Base-by-base conservation (phyloP, 2,888 invertebrate genomes). In the Ophioninae sp. region DNA sequence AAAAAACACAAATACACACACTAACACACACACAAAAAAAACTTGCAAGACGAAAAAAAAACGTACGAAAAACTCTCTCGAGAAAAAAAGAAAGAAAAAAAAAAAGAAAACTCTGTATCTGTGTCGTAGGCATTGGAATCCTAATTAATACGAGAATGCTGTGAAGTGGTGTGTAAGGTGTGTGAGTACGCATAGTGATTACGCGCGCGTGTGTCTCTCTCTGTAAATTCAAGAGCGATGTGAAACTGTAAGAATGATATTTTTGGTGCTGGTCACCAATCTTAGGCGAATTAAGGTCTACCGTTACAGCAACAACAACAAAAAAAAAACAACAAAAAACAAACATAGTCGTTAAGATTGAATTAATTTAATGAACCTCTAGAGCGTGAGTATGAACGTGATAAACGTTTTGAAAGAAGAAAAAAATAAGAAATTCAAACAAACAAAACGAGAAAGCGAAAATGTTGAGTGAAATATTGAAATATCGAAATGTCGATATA, bases 201-300 rank as follows among this genome's bases (percentile, higher is more conserved):
- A 64, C 65, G 75, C 2, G 63, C 41, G 72, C 56, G 68, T 73
- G 59, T 77, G 23, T 59, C 59, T 63, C 65, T 44, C 75, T 71
- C 69, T 79, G 74, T 72, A 44, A 44, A 44, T 59, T 37, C 37
- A 89, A 89, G 90, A 91, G 88, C 90, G 75, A 79, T 58, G 56
- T 63, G 76, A 59, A 39, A 67, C 20, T 56, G 82, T 81, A 75
- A 85, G 82, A 58, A 82, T 85, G 91, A 91, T 76, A 59, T 72
- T 89, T 86, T 91, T 92, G 93, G 91, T 93, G 93, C 92, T 92
- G 92, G 92, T 84, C 92, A 92, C 90, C 92, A 91, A 91, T 89
- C 86, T 74, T 88, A 89, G 86, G 79, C 82, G 88, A 90, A 85
- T 84, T 91, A 87, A 91, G 90, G 87, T 90, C 79, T 86, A 88